Conservation (phyloP, 2,888 invertebrate genomes). For the Theretra japonica region DNA sequence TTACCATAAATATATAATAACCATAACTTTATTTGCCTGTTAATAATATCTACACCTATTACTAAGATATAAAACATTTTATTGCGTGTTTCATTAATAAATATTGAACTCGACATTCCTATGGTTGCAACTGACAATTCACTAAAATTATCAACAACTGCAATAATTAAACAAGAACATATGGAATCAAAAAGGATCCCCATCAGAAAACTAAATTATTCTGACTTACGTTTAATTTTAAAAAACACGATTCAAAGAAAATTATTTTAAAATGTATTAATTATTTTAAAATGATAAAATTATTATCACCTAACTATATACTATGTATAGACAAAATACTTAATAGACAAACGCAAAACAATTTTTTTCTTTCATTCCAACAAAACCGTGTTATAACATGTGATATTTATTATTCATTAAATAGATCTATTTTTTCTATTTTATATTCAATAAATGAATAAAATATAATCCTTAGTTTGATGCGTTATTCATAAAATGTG, state of each 20-base stretch:
- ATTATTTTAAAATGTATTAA: too few relatives aligned
- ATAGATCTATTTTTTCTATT: neutral
- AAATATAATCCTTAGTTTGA: neutral
- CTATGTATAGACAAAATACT: too few relatives aligned
- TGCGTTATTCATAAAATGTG: conserved; percentile 22
- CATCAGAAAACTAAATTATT: too few relatives aligned
- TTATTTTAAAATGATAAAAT: too few relatives aligned
- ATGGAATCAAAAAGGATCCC: too few relatives aligned
- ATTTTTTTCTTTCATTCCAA: neutral
- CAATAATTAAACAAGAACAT: too few relatives aligned
- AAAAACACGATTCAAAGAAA: too few relatives aligned
- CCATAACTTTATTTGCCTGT: neutral
- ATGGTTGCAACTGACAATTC: too few relatives aligned
- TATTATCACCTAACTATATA: too few relatives aligned
- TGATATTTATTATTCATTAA: neutral
- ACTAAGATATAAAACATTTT: neutral
- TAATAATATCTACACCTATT: neutral
- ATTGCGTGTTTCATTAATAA: neutral
- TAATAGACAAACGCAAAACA: neutral
- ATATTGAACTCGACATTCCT: neutral
- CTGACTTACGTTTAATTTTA: too few relatives aligned
- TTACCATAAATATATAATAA: neutral
- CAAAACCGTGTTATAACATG: neutral
- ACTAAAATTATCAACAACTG: too few relatives aligned
- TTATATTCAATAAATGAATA: neutral